Conservation (phyloP, 2,888 invertebrate genomes). For the Phragmatobia fuliginosa region DNA sequence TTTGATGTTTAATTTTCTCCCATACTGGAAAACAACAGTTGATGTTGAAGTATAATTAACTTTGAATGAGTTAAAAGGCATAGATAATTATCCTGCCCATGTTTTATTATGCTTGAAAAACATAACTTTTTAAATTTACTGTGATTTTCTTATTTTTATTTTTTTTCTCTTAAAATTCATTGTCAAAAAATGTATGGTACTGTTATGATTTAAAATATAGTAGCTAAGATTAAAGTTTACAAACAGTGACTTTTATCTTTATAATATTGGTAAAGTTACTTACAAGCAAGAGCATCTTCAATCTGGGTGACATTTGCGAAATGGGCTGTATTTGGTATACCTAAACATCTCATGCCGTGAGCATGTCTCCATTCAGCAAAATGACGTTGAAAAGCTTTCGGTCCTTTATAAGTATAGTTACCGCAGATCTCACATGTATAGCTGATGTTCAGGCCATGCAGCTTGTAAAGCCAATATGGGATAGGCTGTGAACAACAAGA, state of each 20-base stretch:
- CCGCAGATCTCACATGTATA: conserved; percentile 99
- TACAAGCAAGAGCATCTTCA: conserved; percentile 97
- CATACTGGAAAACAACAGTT: conserved; percentile 89
- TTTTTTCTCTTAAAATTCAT: neutral
- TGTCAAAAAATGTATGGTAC: neutral
- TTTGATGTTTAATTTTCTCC: conserved; percentile 98
- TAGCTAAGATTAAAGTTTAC: neutral
- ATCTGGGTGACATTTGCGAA: conserved; percentile 99
- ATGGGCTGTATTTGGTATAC: conserved; percentile 99
- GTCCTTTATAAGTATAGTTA: conserved; percentile 99
- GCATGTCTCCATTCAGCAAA: conserved; percentile 97
- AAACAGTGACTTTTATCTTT: neutral
- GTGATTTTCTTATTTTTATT: neutral
- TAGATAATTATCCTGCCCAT: too few relatives aligned
- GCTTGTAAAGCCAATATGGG: conserved; percentile 99
- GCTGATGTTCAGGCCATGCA: conserved; percentile 99
- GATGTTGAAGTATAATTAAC: neutral
- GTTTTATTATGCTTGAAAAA: too few relatives aligned
- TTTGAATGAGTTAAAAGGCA: too few relatives aligned
- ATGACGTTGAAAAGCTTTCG: conserved; percentile 99
- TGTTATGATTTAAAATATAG: neutral
- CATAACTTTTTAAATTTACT: too few relatives aligned
- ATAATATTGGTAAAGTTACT: conserved; percentile 69
- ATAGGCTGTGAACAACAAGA: conserved; percentile 70
- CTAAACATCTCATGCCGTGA: conserved; percentile 98